Conservation (phyloP, 2,888 invertebrate genomes). For the Colletes collaris region DNA sequence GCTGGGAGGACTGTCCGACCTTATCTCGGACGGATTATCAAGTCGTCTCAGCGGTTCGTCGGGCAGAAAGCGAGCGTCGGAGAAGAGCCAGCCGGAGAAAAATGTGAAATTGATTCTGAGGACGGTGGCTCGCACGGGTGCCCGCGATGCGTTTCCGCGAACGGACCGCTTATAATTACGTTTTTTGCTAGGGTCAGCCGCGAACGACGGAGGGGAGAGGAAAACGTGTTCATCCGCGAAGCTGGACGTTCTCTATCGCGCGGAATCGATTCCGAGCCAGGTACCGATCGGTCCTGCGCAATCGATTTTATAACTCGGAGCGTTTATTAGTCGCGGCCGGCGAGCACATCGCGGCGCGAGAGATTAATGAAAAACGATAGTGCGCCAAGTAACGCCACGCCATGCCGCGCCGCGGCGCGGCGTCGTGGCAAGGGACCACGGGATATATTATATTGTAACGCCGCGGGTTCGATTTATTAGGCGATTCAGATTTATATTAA, state of each 20-base stretch:
- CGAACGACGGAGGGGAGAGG: neutral
- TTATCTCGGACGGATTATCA: constrained; percentile 57
- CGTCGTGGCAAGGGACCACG: too few relatives aligned
- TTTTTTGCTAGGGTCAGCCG: neutral
- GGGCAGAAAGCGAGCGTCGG: constrained; percentile 4
- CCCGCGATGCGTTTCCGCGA: constrained; percentile 28
- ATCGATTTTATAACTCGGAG: constrained; percentile 16
- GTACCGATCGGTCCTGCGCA: neutral
- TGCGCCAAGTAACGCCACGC: neutral
- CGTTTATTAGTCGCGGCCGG: constrained; percentile 10
- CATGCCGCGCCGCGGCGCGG: neutral
- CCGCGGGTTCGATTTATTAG: constrained; percentile 2
- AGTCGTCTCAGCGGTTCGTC: constrained; percentile 41
- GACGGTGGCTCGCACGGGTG: constrained; percentile 24
- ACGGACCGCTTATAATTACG: constrained; percentile 29
- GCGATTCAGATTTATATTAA: constrained; percentile 15
- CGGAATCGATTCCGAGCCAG: too few relatives aligned
- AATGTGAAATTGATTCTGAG: constrained; percentile 54
- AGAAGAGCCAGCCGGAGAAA: neutral
- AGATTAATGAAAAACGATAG: constrained; percentile 31
- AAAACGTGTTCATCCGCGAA: neutral
- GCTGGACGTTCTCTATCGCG: neutral
- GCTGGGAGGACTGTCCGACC: constrained; percentile 37
- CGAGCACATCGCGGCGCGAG: neutral
- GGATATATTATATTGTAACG: constrained; percentile 19